phyloP scores from a whole-genome alignment of 2,888 invertebrate species.

The Parascotia fuliginaria region DNA sequence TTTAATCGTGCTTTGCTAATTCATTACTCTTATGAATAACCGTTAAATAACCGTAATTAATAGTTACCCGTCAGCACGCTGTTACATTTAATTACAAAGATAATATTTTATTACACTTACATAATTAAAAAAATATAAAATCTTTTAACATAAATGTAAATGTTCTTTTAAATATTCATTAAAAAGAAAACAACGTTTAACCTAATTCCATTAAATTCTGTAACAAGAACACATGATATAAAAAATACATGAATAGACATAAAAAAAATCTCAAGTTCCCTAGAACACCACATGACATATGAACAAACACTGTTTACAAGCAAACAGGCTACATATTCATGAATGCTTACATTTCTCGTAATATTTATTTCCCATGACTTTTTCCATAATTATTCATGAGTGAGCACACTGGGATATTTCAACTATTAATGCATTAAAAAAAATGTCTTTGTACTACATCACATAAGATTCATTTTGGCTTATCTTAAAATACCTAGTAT shows the following conservation, averaged over 20 bases:
- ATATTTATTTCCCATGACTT: conserved; percentile 46
- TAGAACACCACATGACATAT: conserved; percentile 31
- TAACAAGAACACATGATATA: conserved; percentile 2
- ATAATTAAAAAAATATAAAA: conserved; percentile 3
- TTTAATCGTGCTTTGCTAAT: not conserved
- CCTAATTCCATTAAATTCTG: conserved; percentile 4
- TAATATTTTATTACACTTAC: conserved; percentile 7
- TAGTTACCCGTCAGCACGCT: not conserved
- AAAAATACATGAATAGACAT: conserved; percentile 9
- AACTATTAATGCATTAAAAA: conserved; percentile 7
- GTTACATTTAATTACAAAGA: conserved; percentile 2
- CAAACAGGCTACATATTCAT: conserved; percentile 45
- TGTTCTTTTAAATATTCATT: conserved; percentile 7
- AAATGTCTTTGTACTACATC: not conserved
- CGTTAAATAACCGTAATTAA: not conserved
- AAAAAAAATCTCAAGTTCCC: conserved; percentile 21
- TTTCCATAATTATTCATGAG: conserved; percentile 42
- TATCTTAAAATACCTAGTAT: not conserved
- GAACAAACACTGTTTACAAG: conserved; percentile 39
- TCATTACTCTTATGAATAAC: not conserved
- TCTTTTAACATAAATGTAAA: conserved; percentile 7
- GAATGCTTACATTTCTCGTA: conserved; percentile 32
- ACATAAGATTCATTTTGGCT: conserved; percentile 11
- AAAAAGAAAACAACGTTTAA: conserved; percentile 5
- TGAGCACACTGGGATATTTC: conserved; percentile 20